Base-by-base conservation (phyloP, 2,888 invertebrate genomes). In the Altica lythri region DNA sequence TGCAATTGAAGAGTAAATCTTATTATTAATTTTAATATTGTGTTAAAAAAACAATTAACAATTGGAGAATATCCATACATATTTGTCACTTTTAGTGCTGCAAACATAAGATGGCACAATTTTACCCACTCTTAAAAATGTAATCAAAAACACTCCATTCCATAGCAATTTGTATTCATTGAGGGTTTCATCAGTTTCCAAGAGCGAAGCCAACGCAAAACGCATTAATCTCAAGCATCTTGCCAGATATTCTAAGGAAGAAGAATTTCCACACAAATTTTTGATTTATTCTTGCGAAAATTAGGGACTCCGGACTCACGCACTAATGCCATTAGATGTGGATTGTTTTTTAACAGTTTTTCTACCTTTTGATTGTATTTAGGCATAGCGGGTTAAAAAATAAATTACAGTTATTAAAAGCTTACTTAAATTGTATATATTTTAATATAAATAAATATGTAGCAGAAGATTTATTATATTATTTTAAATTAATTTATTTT, bases 101-200 rank as follows among this genome's bases (percentile, higher is more conserved):
- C 5, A 4, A 6, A 4, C 6, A 30, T 30, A 12, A 32, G 12
- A 32, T 14, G 14, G 5, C 40, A 22, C 19, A 12, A n/a, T 48
- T 40, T 30, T 22, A 48, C 18, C 25, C 19, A 13, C 19, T 30
- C 48, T 29, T 30, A 13, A 6, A 18, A 46, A 46, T 34, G 32
- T 49, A 44, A 58, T 55, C 52, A 58, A 55, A 43, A 58, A 55
- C 52, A 46, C 49, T 52, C 32, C 45, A 19, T 10, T 16, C 37
- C 37, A 17, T 25, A 27, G 55, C 55, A 61, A 63, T 59, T 64
- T 61, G 62, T 61, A 65, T 65, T 63, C 61, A 64, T 62, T 57
- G 63, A 57, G 62, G 62, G 63, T 63, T 66, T 60, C 63, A 62
- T 64, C 60, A 61, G 61, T 61, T 66, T 60, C 50, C 43, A 46